A percentile compares a stretch with the other conserved stretches of the same genome.
Conservation (phyloP, 2,888 invertebrate genomes). For the Eupithecia centaureata region DNA sequence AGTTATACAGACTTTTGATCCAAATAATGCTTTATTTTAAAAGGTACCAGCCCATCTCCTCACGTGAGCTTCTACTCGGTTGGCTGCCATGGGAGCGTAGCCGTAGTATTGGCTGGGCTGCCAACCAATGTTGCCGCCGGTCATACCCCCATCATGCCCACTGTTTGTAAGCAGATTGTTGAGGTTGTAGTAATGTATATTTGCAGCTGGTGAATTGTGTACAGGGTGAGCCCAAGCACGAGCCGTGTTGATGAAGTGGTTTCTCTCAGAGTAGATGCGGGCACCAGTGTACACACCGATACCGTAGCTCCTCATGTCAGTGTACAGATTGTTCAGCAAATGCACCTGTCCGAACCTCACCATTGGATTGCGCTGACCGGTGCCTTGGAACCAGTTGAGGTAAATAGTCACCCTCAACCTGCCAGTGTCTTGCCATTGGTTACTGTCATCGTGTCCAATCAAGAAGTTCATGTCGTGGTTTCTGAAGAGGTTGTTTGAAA, state of each 20-base stretch:
- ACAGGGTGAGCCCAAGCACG: conserved; percentile 32
- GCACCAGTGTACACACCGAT: conserved; percentile 30
- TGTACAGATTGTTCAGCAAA: conserved; percentile 39
- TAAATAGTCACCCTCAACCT: conserved; percentile 29
- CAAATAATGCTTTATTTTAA: neutral
- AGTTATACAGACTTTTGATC: neutral
- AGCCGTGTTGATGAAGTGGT: conserved; percentile 30
- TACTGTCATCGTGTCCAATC: conserved; percentile 33
- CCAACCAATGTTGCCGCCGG: conserved; percentile 7
- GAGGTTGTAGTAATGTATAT: neutral
- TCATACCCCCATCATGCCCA: conserved; percentile 10
- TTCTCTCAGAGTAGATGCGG: conserved; percentile 32
- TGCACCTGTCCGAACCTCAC: conserved; percentile 40
- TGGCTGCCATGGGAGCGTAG: neutral
- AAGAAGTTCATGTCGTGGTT: conserved; percentile 36
- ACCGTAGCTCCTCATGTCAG: conserved; percentile 29
- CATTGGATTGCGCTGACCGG: conserved; percentile 33
- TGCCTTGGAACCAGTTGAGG: conserved; percentile 37
- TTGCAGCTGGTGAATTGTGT: conserved; percentile 14
- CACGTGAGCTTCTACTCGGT: conserved; percentile 15
- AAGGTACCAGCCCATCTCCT: conserved; percentile 18
- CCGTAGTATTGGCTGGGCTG: neutral
- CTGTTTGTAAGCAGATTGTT: conserved; percentile 35
- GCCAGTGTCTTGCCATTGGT: conserved; percentile 22
- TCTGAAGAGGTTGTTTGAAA: conserved; percentile 39